Conservation (phyloP, 2,797 vertebrate species). For the Chaenodraco wilsoni region DNA sequence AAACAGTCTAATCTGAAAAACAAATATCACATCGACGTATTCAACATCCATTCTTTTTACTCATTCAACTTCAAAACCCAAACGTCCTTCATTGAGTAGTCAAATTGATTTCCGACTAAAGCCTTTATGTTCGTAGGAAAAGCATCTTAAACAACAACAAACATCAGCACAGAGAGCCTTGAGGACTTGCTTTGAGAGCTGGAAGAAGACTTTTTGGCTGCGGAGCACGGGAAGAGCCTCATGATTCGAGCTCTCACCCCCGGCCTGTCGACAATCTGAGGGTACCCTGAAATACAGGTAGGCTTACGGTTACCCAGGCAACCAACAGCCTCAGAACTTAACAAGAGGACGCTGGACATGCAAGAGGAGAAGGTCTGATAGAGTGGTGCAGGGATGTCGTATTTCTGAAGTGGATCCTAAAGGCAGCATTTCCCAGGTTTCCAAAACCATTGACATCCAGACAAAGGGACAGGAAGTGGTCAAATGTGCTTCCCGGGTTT, state of each 20-base stretch:
- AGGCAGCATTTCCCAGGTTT: no score
- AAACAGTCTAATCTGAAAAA: neutral
- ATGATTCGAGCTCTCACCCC: conserved; percentile 93
- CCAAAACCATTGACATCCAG: no score
- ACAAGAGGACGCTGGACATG: conserved; percentile 40
- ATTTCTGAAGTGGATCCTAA: no score
- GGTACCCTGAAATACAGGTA: conserved; percentile 91
- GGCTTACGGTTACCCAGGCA: conserved; percentile 81
- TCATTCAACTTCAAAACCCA: neutral
- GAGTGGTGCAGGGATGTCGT: neutral
- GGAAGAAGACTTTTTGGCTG: conserved; percentile 89
- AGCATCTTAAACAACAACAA: conserved; percentile 24
- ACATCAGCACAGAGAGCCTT: conserved; percentile 39
- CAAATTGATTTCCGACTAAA: conserved; percentile 10
- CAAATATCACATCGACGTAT: neutral
- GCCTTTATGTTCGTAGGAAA: neutral
- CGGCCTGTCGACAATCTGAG: conserved; percentile 88
- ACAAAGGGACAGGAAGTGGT: no score
- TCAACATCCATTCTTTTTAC: neutral
- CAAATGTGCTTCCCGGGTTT: no score
- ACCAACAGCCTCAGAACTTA: conserved; percentile 60
- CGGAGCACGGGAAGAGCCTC: conserved; percentile 92
- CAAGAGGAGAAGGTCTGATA: conserved; percentile 22
- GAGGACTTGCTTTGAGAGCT: conserved; percentile 95
- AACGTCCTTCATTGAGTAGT: neutral